Base-by-base conservation (phyloP, 2,797 vertebrate genomes). In the Champsocephalus esox region DNA sequence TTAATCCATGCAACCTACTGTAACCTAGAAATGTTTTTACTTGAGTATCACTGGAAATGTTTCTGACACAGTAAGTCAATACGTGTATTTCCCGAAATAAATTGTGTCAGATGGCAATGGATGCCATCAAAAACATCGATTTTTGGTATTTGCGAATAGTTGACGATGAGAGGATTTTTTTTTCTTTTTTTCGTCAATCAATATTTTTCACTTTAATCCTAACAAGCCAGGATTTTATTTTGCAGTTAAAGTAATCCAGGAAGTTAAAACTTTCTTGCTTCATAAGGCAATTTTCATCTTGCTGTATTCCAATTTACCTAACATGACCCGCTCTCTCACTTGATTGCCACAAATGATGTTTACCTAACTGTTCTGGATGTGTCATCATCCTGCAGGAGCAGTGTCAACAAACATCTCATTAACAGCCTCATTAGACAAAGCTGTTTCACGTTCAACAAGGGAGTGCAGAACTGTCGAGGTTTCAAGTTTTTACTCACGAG, bases 351-450 rank as follows among this genome's bases (percentile, higher is more conserved):
- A 54, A 49, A 75, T 49, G 44, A 54, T 86, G 68, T 86, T 86
- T 87, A 66, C 57, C 54, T 67, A 49, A 54, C 51, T 77, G 62
- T 52, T 75, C 19, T 57, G 45, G 24, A 56, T 70, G 67, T 87
- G 75, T 88, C 88, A 81, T 88, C 83, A 89, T 76, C 72, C 60
- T 56, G 13, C 54, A 46, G 43, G 43, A 82, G 64, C 69, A 77
- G 34, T 41, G 61, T 72, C 49, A 50, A 88, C 79, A 89, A 87
- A 83, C 73, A 90, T 7, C 76, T 90, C 81, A 89, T 92, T 88
- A 91, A 68, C 76, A 52, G 61, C 59, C 86, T 90, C 85, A 83
- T 86, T 87, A 88, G 60, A 38, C 50, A 6, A 54, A 69, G 19
- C 13, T 70, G 44, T 64, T 69, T 0, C 44, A 32, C 21, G 44